Evolutionary conservation across 1,140 invertebrate species (phyloP).

Genomic region (Drosophila malerkotliana): DNA sequence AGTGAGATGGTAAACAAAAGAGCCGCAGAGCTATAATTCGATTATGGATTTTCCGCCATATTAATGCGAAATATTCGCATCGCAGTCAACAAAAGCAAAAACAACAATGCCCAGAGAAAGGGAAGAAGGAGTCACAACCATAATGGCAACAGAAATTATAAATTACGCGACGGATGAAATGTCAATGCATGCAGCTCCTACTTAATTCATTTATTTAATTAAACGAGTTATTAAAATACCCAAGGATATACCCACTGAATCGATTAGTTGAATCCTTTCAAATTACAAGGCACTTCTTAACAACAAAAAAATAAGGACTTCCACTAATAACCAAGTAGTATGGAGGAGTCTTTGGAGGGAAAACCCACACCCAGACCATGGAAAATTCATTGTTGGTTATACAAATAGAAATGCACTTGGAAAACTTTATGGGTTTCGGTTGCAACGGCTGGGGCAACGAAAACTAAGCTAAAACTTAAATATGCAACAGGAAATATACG

Average conservation of each 20-base stretch:
- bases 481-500: slow-evolving; percentile 83
- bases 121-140: slow-evolving; percentile 36
- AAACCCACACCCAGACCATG: slow-evolving; percentile 11
- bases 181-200: slow-evolving; percentile 68
- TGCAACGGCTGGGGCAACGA: slow-evolving; percentile 10
- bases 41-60: slow-evolving; percentile 82
- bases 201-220: slow-evolving; percentile 81
- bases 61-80: slow-evolving; percentile 81
- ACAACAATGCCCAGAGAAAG: slow-evolving; percentile 49
- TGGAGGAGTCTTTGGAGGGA: not conserved
- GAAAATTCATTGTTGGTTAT: slow-evolving; percentile 55
- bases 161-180: slow-evolving; percentile 81
- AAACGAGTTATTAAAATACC: slow-evolving; percentile 44
- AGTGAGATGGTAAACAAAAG: slow-evolving; percentile 70
- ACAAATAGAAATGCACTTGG: slow-evolving; percentile 79
- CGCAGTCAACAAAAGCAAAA: slow-evolving; percentile 61
- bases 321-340: not conserved
- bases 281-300: not conserved
- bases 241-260: slow-evolving; percentile 9
- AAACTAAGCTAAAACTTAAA: slow-evolving; percentile 70
- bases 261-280: not conserved
- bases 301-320: not conserved
- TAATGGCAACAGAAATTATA: slow-evolving; percentile 81
- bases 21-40: slow-evolving; percentile 78
- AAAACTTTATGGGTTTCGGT: slow-evolving; percentile 45